Evolutionary conservation across 2,888 invertebrate genomes (phyloP).

Genomic region (Drosophila bunnanda): DNA sequence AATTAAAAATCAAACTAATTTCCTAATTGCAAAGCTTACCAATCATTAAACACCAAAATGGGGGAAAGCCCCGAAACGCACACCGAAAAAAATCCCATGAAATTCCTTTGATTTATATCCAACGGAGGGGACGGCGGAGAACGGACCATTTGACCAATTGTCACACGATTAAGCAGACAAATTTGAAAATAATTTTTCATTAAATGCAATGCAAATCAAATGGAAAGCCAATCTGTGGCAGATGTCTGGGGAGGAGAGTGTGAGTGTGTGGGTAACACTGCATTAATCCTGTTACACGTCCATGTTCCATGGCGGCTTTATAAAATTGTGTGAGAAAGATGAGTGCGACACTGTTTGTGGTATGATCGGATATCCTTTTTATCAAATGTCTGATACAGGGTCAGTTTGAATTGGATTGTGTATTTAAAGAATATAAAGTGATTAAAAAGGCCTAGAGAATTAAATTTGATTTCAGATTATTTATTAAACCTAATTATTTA

Average conservation of each 20-base stretch:
- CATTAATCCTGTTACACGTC: slow-evolving; percentile 76
- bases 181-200: slow-evolving; percentile 81
- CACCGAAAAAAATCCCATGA: slow-evolving; percentile 22
- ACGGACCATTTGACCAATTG: slow-evolving; percentile 72
- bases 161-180: slow-evolving; percentile 81
- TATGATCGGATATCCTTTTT: slow-evolving; percentile 28
- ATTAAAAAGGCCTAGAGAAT: background rate
- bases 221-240: slow-evolving; percentile 68
- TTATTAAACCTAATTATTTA: too few relatives aligned
- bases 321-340: slow-evolving; percentile 25
- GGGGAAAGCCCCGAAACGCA: slow-evolving; percentile 24
- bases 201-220: slow-evolving; percentile 81
- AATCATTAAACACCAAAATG: slow-evolving; percentile 73
- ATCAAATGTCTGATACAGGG: slow-evolving; percentile 11
- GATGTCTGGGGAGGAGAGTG: slow-evolving; percentile 41
- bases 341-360: slow-evolving; percentile 27
- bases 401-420: background rate
- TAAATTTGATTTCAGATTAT: too few relatives aligned
- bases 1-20: slow-evolving; percentile 81
- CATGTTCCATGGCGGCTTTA: slow-evolving; percentile 45
- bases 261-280: slow-evolving; percentile 44
- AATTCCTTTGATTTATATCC: slow-evolving; percentile 72
- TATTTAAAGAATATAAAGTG: background rate
- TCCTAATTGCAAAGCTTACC: slow-evolving; percentile 78
- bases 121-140: slow-evolving; percentile 2